phyloP scores from a whole-genome alignment of 2,888 invertebrate genomes.

The Amphiduros pacificus region DNA sequence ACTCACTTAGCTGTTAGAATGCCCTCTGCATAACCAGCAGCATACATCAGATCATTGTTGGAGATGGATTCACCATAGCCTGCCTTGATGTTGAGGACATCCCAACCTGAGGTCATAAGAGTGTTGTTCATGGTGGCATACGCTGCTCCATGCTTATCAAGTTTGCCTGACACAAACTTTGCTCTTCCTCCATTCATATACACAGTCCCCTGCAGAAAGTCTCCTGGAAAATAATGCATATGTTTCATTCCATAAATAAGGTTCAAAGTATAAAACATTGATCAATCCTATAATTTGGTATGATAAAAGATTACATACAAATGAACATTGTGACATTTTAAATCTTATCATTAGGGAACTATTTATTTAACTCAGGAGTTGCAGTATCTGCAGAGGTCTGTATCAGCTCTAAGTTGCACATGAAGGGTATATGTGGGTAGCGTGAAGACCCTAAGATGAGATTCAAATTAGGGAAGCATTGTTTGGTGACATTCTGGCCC shows the following conservation, averaged over 20 bases:
- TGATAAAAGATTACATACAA: no score
- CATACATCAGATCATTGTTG: constrained; percentile 47
- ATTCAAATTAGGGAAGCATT: no score
- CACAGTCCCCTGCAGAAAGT: constrained; percentile 14
- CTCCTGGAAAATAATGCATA: constrained; percentile 6
- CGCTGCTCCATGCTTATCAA: constrained; percentile 33
- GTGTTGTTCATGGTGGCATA: constrained; percentile 47
- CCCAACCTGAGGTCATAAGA: constrained; percentile 49
- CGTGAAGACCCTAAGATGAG: no score
- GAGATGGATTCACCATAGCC: constrained; percentile 33
- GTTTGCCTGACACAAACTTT: constrained; percentile 7
- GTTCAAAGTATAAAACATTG: neutral
- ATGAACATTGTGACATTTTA: no score
- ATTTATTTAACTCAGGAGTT: no score
- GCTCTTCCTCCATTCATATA: constrained; percentile 8
- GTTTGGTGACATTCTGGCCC: no score
- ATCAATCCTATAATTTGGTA: no score
- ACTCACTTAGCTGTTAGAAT: constrained; percentile 48
- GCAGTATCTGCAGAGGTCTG: no score
- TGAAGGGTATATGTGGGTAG: no score
- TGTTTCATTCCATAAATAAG: neutral
- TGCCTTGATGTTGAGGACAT: constrained; percentile 46
- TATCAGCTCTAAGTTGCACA: no score
- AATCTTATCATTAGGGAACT: no score
- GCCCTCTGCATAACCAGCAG: constrained; percentile 52